Conservation (phyloP, 2,797 vertebrate species). For the Rhabdomys pumilio region DNA sequence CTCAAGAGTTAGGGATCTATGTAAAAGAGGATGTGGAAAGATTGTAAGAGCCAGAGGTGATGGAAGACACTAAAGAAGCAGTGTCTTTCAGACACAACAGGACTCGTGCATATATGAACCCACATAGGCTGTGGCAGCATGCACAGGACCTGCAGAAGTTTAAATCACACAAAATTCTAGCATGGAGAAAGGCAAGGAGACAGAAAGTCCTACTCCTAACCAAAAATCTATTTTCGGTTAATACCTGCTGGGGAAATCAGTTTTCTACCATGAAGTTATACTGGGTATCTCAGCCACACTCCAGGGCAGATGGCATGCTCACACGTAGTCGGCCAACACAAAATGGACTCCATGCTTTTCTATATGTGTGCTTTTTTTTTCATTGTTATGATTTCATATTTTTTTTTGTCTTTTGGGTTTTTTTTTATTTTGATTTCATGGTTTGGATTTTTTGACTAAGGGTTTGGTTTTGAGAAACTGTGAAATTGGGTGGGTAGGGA, state of each 20-base stretch:
- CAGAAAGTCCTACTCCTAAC: neutral
- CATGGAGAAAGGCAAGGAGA: neutral
- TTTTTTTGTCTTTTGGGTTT: neutral
- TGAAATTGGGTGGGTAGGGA: neutral
- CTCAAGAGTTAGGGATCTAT: neutral
- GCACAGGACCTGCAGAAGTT: neutral
- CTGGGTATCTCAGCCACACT: neutral
- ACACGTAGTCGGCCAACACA: neutral
- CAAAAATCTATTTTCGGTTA: neutral
- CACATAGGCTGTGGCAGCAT: neutral
- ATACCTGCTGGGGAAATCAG: neutral
- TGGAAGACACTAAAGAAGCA: neutral
- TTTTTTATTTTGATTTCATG: neutral
- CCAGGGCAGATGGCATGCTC: neutral
- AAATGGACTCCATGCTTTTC: neutral
- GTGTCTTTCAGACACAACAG: neutral
- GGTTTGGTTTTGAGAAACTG: neutral
- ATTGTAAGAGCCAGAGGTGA: neutral
- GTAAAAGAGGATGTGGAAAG: neutral
- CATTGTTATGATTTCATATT: neutral
- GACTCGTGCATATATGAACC: neutral
- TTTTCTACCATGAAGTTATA: neutral
- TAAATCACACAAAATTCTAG: neutral
- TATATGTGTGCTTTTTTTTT: neutral
- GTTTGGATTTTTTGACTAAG: neutral